phyloP scores from a whole-genome alignment of 2,797 vertebrate genomes.

The Caiman crocodilus region DNA sequence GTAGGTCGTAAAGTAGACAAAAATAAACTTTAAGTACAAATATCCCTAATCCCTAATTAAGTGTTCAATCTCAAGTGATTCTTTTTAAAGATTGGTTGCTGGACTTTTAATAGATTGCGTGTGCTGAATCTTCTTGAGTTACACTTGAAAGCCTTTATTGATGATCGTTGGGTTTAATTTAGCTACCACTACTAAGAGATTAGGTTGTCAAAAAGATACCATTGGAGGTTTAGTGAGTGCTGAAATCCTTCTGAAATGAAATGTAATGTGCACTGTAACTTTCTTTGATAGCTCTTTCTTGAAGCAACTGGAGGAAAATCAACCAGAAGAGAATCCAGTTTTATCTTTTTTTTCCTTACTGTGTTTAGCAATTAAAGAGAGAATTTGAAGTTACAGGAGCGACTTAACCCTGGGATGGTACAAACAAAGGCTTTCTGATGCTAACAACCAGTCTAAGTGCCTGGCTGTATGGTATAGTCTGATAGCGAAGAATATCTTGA shows the following conservation, averaged over 20 bases:
- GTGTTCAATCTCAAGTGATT: neutral
- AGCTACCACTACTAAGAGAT: slow-evolving; percentile 63
- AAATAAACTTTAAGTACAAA: neutral
- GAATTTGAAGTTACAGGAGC: neutral
- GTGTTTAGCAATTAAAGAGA: neutral
- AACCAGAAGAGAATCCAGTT: slow-evolving; percentile 11
- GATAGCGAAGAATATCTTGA: neutral
- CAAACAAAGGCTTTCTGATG: neutral
- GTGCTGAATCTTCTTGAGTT: slow-evolving; percentile 55
- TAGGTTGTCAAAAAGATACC: slow-evolving; percentile 64
- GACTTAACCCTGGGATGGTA: neutral
- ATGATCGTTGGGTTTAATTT: slow-evolving; percentile 73
- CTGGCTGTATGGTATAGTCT: neutral
- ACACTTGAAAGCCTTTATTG: slow-evolving; percentile 58
- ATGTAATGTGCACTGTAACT: slow-evolving; percentile 58
- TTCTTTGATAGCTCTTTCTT: slow-evolving; percentile 62
- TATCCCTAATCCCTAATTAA: neutral
- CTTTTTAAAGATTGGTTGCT: slow-evolving; percentile 2
- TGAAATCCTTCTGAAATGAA: slow-evolving; percentile 68
- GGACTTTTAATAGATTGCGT: neutral
- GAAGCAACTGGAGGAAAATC: slow-evolving; percentile 54
- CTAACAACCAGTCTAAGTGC: neutral
- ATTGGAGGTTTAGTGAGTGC: slow-evolving; percentile 63
- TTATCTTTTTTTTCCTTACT: neutral
- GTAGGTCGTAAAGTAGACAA: neutral